These are phyloP conservation scores for Trilocha varians DNA, from an alignment of 2,888 invertebrate genomes.

Conservation along the genomic window DNA sequence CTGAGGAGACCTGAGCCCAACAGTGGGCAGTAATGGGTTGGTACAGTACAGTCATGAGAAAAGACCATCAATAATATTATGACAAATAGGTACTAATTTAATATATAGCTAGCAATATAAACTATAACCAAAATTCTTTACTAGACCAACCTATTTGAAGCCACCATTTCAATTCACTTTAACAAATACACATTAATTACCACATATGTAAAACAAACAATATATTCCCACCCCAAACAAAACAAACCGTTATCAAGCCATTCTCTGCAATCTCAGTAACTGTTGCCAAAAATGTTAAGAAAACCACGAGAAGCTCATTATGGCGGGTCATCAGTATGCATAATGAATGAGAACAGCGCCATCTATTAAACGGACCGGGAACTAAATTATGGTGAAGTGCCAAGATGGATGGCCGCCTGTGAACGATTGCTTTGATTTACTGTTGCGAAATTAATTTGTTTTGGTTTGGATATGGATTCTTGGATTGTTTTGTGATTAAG, in stretches of 20 bases:
- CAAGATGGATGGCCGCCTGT: conserved; percentile 43
- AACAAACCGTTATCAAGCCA: conserved; percentile 37
- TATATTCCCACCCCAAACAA: conserved; percentile 1
- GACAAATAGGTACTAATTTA: too few relatives aligned
- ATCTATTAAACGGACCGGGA: conserved; percentile 50
- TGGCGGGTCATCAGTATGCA: conserved; percentile 83
- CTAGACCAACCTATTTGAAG: too few relatives aligned
- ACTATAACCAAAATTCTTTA: too few relatives aligned
- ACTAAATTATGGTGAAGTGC: conserved; percentile 40
- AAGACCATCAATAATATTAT: too few relatives aligned
- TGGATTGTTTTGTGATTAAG: too few relatives aligned
- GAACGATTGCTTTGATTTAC: conserved; percentile 31
- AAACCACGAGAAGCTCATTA: conserved; percentile 73
- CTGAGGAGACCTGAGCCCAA: too few relatives aligned
- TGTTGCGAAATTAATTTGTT: conserved; percentile 9
- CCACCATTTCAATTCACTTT: too few relatives aligned
- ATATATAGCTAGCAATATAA: too few relatives aligned
- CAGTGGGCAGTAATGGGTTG: too few relatives aligned
- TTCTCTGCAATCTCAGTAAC: conserved; percentile 47
- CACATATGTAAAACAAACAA: neutral
- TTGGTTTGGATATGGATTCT: conserved; percentile 2
- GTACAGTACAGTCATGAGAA: too few relatives aligned
- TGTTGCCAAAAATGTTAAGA: conserved; percentile 58
- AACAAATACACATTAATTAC: too few relatives aligned
- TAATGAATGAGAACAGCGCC: conserved; percentile 77